phyloP scores from a whole-genome alignment of 2,797 vertebrate species.

The Crypturellus tataupa region DNA sequence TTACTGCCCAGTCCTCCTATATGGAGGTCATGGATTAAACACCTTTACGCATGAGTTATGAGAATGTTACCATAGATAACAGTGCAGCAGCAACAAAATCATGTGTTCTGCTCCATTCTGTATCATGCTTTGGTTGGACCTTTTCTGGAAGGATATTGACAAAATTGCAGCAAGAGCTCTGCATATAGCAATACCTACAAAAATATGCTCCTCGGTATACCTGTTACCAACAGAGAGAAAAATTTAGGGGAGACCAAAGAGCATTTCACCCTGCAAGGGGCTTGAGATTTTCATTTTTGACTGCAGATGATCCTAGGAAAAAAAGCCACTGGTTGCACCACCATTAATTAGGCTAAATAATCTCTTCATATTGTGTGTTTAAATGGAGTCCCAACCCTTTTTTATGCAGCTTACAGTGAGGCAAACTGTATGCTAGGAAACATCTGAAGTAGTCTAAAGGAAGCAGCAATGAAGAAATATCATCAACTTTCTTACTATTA shows the following conservation, averaged over 20 bases:
- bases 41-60: neutral
- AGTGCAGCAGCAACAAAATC: neutral
- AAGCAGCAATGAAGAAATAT: neutral
- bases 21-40: neutral
- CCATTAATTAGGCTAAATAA: neutral
- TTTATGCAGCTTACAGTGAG: neutral
- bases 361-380: neutral
- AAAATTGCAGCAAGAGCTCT: neutral
- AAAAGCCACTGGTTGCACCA: neutral
- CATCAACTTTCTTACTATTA: neutral
- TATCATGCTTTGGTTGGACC: rapidly evolving
- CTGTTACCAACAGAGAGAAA: neutral
- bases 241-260: neutral
- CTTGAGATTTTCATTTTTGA: neutral
- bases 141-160: neutral
- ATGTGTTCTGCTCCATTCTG: neutral
- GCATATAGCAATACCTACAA: too few relatives aligned
- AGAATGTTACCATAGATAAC: neutral
- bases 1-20: neutral
- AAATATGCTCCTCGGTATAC: too few relatives aligned
- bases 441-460: neutral
- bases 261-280: neutral
- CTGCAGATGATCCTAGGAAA: neutral
- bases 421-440: neutral
- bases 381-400: neutral